These are phyloP conservation scores for Pelosia muscerda DNA, from an alignment of 2,888 invertebrate species.

Conservation along the genomic window DNA sequence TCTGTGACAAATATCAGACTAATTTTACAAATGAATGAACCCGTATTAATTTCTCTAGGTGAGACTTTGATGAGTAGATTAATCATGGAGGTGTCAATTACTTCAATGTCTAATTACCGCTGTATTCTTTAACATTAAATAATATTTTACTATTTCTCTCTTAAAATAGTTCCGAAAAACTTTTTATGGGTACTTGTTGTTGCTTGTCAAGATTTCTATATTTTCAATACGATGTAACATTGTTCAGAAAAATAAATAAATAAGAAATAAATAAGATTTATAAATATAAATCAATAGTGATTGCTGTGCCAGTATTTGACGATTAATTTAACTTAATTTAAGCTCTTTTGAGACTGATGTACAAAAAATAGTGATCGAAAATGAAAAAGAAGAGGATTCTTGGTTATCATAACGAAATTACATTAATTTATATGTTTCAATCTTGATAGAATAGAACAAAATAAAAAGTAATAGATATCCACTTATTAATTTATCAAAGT, in stretches of 20 bases:
- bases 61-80: conserved; percentile 22
- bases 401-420: background rate
- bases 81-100: conserved; percentile 39
- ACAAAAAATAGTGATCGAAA: too few species aligned
- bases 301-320: too few species aligned
- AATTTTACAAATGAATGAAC: conserved; percentile 24
- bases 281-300: conserved; percentile 35
- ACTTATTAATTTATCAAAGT: background rate
- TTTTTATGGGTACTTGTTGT: conserved; percentile 33
- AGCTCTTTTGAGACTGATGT: background rate
- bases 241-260: too few species aligned
- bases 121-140: conserved; percentile 37
- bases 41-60: conserved; percentile 27
- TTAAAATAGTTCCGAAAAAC: conserved; percentile 21
- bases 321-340: too few species aligned
- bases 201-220: conserved; percentile 34
- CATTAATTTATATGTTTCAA: background rate
- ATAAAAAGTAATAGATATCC: background rate
- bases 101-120: too few species aligned
- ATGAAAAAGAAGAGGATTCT: background rate
- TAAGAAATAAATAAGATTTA: too few species aligned
- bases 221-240: too few species aligned
- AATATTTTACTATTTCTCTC: conserved; percentile 26
- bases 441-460: background rate
- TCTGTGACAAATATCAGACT: conserved; percentile 20